These are phyloP conservation scores for Gallinago jamesoni DNA, from an alignment of 2,113 vertebrate genomes.

Conservation along the genomic window DNA sequence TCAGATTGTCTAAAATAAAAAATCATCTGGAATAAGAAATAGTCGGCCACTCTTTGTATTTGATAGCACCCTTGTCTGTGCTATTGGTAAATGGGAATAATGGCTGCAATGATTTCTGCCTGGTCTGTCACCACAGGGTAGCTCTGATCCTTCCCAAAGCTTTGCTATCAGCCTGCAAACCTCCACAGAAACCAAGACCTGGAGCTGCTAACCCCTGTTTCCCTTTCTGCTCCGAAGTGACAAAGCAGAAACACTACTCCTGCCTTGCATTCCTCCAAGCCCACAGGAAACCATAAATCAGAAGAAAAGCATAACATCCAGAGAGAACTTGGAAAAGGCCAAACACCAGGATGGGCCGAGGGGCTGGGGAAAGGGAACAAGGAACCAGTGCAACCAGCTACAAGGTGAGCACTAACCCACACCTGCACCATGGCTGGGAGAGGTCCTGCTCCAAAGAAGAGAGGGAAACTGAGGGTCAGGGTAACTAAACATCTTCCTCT, in stretches of 20 bases:
- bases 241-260: conserved; percentile 6
- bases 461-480: not conserved
- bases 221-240: conserved; percentile 12
- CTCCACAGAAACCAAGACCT: not conserved
- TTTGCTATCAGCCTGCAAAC: not conserved
- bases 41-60: not conserved
- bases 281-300: conserved; percentile 63
- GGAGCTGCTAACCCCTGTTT: not conserved
- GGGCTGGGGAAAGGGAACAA: not conserved
- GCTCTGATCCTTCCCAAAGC: not conserved
- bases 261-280: conserved; percentile 44
- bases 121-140: not conserved
- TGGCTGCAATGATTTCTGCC: not conserved
- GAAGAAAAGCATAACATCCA: conserved; percentile 18
- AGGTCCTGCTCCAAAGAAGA: not conserved
- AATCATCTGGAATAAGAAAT: not conserved
- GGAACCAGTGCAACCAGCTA: not conserved
- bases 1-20: not conserved
- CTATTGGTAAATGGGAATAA: not conserved
- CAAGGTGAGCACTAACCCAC: not conserved
- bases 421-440: not conserved
- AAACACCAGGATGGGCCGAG: not conserved
- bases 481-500: not conserved
- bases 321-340: not conserved
- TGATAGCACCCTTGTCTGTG: not conserved